Conservation (phyloP, 2,888 invertebrate genomes). For the Morinoia aosen region DNA sequence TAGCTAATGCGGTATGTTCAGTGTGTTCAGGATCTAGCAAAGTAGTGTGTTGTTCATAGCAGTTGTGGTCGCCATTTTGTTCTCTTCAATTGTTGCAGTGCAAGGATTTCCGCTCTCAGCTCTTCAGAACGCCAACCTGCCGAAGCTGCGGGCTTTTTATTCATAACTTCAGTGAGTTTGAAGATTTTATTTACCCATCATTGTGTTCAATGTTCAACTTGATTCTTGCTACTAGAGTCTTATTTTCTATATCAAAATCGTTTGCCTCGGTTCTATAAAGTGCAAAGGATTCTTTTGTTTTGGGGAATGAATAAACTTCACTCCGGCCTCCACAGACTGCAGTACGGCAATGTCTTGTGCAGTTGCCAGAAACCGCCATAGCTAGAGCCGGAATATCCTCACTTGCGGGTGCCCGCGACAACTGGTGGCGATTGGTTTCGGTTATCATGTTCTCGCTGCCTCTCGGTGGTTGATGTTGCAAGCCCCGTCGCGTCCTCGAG, state of each 20-base stretch:
- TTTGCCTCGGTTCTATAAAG: neutral
- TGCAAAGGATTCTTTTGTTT: neutral
- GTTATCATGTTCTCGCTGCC: slow-evolving; percentile 4
- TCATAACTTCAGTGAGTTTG: neutral
- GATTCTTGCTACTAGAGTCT: neutral
- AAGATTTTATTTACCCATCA: neutral
- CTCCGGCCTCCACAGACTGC: neutral
- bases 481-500: neutral
- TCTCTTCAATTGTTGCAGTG: slow-evolving; percentile 25
- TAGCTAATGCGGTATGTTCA: neutral
- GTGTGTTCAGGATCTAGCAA: neutral
- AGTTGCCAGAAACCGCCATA: neutral
- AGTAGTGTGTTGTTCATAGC: slow-evolving; percentile 8
- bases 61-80: slow-evolving; percentile 48
- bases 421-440: slow-evolving; percentile 18
- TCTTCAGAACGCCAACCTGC: neutral
- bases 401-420: slow-evolving; percentile 25
- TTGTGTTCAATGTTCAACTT: neutral
- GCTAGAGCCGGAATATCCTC: neutral
- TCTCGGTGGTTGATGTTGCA: neutral
- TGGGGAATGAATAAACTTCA: neutral
- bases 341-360: neutral
- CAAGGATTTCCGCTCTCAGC: slow-evolving; percentile 35
- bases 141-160: neutral
- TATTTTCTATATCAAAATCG: neutral